These are phyloP conservation scores for Chelon labrosus DNA, from an alignment of 2,797 vertebrate species.

Conservation along the genomic window DNA sequence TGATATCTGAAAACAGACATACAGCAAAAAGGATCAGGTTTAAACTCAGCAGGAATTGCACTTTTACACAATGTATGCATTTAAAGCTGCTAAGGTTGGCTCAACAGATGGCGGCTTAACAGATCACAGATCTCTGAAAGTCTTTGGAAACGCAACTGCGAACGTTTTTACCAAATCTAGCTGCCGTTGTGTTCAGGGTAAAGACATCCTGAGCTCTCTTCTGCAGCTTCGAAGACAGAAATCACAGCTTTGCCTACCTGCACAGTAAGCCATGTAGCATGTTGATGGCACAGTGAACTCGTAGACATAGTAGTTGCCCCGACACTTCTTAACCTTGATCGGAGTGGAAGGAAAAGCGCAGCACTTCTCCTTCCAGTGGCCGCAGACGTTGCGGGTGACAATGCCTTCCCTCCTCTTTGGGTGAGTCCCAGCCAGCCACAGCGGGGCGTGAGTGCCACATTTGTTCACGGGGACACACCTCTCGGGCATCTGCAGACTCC, in stretches of 20 bases:
- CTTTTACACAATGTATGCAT: too few relatives aligned
- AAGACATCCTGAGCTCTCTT: too few relatives aligned
- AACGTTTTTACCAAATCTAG: too few relatives aligned
- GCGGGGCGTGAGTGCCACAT: conserved; percentile 63
- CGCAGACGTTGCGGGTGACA: conserved; percentile 61
- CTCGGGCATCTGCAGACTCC: conserved; percentile 71
- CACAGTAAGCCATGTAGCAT: conserved; percentile 40
- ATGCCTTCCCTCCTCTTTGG: conserved; percentile 51
- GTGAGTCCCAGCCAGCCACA: conserved; percentile 67
- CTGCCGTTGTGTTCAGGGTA: too few relatives aligned
- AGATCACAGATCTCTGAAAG: too few relatives aligned
- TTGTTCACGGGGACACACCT: conserved; percentile 56
- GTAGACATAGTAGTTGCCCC: conserved; percentile 44
- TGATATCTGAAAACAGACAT: conserved; percentile 59
- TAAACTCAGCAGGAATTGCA: too few relatives aligned
- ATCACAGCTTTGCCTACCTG: conserved; percentile 9
- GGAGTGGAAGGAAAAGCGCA: conserved; percentile 60
- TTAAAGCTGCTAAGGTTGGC: too few relatives aligned
- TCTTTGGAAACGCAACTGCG: too few relatives aligned
- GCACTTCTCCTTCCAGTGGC: conserved; percentile 66
- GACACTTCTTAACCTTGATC: conserved; percentile 70
- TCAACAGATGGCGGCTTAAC: too few relatives aligned
- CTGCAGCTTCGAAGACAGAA: too few relatives aligned
- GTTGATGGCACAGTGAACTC: background rate
- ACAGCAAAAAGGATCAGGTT: background rate